Evolutionary conservation across 2,113 vertebrate genomes (phyloP).

Genomic region (Myrmecobius fasciatus): DNA sequence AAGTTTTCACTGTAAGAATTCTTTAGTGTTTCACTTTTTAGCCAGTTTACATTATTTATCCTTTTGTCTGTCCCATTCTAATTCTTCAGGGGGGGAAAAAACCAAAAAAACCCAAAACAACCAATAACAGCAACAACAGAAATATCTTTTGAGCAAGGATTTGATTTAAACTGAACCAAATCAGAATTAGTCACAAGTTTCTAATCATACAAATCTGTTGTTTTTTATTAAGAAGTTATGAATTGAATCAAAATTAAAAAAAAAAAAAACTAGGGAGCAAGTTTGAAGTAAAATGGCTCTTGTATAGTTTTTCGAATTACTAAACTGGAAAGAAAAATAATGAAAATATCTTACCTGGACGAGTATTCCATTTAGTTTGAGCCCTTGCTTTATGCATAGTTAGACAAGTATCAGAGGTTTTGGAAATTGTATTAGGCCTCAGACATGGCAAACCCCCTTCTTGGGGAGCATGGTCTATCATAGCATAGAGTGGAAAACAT

Average conservation of each 20-base stretch:
- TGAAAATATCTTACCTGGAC: constrained; percentile 38
- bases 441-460: constrained; percentile 22
- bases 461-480: constrained; percentile 11
- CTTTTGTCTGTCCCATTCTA: constrained; percentile 36
- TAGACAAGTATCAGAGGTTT: constrained; percentile 44
- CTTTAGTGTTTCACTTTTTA: constrained; percentile 13
- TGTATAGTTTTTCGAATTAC: constrained; percentile 5
- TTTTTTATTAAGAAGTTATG: not conserved
- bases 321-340: constrained; percentile 40
- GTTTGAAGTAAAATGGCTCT: constrained; percentile 49
- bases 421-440: constrained; percentile 43
- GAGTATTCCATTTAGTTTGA: constrained; percentile 37
- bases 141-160: constrained; percentile 14
- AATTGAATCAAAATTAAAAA: not conserved
- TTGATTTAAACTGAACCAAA: not conserved
- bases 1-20: constrained; percentile 47
- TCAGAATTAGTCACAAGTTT: not conserved
- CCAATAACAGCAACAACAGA: not conserved
- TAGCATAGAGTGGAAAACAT: constrained; percentile 40
- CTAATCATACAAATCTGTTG: not conserved
- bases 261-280: constrained; percentile 36
- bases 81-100: constrained; percentile 26
- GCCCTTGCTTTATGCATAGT: constrained; percentile 13
- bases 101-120: too few relatives aligned
- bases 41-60: constrained; percentile 13